phyloP scores from a whole-genome alignment of 1,140 invertebrate species.

The Conus betulinus region DNA sequence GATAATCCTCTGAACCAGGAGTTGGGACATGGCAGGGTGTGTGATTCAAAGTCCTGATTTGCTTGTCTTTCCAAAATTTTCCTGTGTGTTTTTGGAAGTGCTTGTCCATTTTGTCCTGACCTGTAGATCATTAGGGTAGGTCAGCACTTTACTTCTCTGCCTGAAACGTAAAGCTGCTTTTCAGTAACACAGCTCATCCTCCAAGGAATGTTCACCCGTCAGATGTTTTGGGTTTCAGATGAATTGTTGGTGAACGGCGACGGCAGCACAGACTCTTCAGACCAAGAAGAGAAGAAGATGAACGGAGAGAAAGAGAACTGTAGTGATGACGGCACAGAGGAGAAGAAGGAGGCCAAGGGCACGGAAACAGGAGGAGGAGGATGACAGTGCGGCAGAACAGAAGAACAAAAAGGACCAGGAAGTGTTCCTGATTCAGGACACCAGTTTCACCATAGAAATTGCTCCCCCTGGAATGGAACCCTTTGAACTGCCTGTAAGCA shows the following conservation, averaged over 20 bases:
- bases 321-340: neutral
- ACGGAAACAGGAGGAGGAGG: neutral
- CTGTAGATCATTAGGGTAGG: too few relatives aligned
- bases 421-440: constrained; percentile 93
- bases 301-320: neutral
- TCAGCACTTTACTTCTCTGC: too few relatives aligned
- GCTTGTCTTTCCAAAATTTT: too few relatives aligned
- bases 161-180: too few relatives aligned
- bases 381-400: constrained; percentile 26
- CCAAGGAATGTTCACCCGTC: neutral
- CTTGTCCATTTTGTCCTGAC: too few relatives aligned
- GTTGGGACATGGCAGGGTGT: too few relatives aligned
- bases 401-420: constrained; percentile 68
- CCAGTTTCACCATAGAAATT: constrained; percentile 95
- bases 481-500: constrained; percentile 89
- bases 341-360: neutral
- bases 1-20: too few relatives aligned
- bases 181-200: too few relatives aligned
- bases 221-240: constrained; percentile 4
- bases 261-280: neutral
- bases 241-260: constrained; percentile 29
- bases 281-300: neutral
- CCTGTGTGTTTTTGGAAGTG: too few relatives aligned
- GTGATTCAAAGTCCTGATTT: too few relatives aligned
- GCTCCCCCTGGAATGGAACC: constrained; percentile 88